phyloP scores from a whole-genome alignment of 1,140 invertebrate genomes.

The Calliopsis andreniformis region DNA sequence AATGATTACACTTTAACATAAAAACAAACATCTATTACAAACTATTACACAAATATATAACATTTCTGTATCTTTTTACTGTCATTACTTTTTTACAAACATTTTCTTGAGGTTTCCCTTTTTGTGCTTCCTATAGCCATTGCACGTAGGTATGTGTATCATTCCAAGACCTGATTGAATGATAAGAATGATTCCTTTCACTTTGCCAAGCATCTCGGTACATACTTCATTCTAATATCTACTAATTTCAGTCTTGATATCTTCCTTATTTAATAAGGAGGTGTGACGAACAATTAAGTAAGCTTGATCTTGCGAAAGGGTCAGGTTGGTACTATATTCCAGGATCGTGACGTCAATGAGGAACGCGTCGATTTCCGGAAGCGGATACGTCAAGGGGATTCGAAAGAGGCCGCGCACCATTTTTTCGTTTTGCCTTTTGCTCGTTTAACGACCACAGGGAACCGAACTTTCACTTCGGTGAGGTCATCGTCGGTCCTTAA shows the following conservation, averaged over 20 bases:
- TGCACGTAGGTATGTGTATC: no score
- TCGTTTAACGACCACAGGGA: constrained; percentile 35
- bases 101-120: no score
- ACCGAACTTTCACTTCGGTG: constrained; percentile 70
- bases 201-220: no score
- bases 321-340: constrained; percentile 15
- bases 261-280: neutral
- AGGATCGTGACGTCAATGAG: constrained; percentile 40
- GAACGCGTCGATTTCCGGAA: constrained; percentile 44
- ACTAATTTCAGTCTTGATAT: neutral
- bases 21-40: no score
- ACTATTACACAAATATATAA: no score
- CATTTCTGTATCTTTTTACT: no score
- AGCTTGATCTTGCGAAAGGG: neutral
- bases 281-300: neutral
- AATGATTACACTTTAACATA: no score
- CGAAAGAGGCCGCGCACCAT: constrained; percentile 42
- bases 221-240: no score
- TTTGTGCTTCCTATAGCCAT: no score
- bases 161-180: no score
- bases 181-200: no score
- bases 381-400: neutral
- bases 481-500: constrained; percentile 70
- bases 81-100: no score
- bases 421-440: constrained; percentile 47